Percentiles rank a stretch among this genome's conserved stretches.
These are phyloP conservation scores for Balanococcus diminutus DNA, from an alignment of 2,888 invertebrate genomes.

Conservation along the genomic window DNA sequence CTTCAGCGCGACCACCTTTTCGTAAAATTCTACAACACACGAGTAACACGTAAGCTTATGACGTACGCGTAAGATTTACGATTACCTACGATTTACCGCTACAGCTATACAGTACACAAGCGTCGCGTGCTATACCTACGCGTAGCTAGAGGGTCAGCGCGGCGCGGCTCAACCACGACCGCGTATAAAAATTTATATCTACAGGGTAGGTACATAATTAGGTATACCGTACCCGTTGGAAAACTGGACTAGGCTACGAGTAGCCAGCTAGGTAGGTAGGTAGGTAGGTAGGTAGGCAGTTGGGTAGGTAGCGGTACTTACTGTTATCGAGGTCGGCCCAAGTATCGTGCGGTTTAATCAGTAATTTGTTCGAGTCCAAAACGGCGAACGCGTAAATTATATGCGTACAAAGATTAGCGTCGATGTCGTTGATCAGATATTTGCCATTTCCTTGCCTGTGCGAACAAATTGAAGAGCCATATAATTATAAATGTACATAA, in stretches of 20 bases:
- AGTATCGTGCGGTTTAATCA: constrained; percentile 83
- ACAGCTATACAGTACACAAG: too few species aligned
- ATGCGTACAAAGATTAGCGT: constrained; percentile 85
- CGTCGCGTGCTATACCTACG: too few species aligned
- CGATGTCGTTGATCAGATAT: constrained; percentile 81
- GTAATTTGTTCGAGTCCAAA: constrained; percentile 73
- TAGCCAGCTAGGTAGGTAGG: background rate
- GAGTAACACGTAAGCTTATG: too few species aligned
- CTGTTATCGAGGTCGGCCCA: constrained; percentile 91
- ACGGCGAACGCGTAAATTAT: constrained; percentile 92
- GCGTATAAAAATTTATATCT: too few species aligned
- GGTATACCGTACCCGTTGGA: too few species aligned
- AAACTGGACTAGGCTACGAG: too few species aligned
- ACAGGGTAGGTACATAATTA: too few species aligned
- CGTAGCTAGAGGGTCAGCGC: too few species aligned
- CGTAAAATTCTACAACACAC: constrained; percentile 74
- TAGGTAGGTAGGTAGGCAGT: too few species aligned
- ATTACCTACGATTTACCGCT: too few species aligned
- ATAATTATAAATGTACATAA: background rate
- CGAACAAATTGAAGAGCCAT: background rate
- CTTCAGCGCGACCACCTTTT: constrained; percentile 78
- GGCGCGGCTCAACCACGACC: too few species aligned
- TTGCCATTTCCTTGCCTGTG: constrained; percentile 79
- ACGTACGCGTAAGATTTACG: too few species aligned
- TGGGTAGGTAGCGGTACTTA: constrained; percentile 62